A percentile compares a stretch with the other conserved stretches of the same genome.
phyloP scores from a whole-genome alignment of 2,888 invertebrate genomes.

The Rhagium mordax region DNA sequence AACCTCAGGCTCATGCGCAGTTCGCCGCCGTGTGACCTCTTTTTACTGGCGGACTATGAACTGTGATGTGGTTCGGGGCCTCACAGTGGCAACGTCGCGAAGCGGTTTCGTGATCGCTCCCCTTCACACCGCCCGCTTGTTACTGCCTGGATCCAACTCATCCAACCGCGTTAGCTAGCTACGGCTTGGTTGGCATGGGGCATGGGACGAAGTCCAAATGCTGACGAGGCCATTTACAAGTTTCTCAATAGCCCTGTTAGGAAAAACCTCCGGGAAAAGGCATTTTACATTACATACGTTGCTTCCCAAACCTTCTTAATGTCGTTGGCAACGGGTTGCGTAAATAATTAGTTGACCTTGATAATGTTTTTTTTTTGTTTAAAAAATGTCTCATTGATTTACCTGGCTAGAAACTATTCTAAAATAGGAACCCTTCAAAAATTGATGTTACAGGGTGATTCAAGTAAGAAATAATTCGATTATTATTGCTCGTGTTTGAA shows the following conservation, averaged over 20 bases:
- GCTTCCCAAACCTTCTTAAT: not conserved
- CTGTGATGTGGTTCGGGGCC: slow-evolving; percentile 33
- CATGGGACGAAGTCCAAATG: slow-evolving; percentile 47
- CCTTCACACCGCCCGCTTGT: slow-evolving; percentile 30
- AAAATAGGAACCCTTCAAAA: not conserved
- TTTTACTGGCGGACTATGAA: slow-evolving; percentile 11
- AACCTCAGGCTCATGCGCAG: slow-evolving; percentile 37
- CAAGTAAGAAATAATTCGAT: not conserved
- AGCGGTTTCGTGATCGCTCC: slow-evolving; percentile 39
- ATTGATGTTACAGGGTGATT: not conserved
- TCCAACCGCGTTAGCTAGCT: slow-evolving; percentile 23
- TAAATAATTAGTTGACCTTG: not conserved
- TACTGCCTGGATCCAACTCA: slow-evolving; percentile 12
- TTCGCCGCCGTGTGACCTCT: slow-evolving; percentile 15
- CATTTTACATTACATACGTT: not conserved
- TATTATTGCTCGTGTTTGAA: too few relatives aligned
- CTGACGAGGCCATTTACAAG: slow-evolving; percentile 23
- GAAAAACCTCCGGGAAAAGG: slow-evolving; percentile 27
- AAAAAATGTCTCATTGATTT: not conserved
- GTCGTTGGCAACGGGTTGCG: not conserved
- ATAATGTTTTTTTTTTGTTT: not conserved
- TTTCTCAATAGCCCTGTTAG: slow-evolving; percentile 18
- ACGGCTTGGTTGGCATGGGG: slow-evolving; percentile 38
- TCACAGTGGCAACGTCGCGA: slow-evolving; percentile 43
- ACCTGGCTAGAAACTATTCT: not conserved